Evolutionary conservation across 2,113 vertebrate genomes (phyloP), one percentile per base, ranked within the genome.

Genomic region (Porphyrio hochstetteri): DNA sequence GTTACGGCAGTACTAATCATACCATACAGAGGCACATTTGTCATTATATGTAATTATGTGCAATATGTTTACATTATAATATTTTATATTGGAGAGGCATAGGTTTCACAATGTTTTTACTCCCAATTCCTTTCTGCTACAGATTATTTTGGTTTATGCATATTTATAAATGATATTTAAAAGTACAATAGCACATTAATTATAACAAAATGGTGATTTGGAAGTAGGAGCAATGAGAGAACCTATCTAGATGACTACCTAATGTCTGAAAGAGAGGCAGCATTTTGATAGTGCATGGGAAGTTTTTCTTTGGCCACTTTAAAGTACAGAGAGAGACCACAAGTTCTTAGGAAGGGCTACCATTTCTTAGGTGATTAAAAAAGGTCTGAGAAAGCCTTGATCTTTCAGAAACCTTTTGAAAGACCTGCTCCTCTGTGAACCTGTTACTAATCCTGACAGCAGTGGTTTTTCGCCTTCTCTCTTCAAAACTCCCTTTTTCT

Each of bases 41-140:
- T 92, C 86, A 93, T 95, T 97, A 93, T 74, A 92, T 87, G 70
- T 85, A 96, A 96, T 96, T 96, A 93, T 85, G 78, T 91, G 81
- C 95, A 94, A 82, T 95, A 91, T 93, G 88, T 95, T 95, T 96
- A 95, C 82, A 92, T 95, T 95, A 92, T 92, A 92, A 96, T 94
- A 90, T 90, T 89, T 95, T 88, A 91, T 88, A 82, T 71, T 82
- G 61, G 10, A 90, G 77, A 91, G 35, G 29, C 83, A 85, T 48
- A 70, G 87, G 76, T 90, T 95, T 95, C 70, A 86, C 53, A 89
- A 90, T 94, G 83, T 92, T 95, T 96, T 93, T 86, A 77, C 44
- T 93, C 59, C n/a, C 20, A 72, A 16, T 75, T 91, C 85, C 65
- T 86, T 83, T 82, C 86, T 96, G 78, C 27, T 69, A 60, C 67